Base-by-base conservation (phyloP, 2,888 invertebrate species). In the Cantharis rustica region DNA sequence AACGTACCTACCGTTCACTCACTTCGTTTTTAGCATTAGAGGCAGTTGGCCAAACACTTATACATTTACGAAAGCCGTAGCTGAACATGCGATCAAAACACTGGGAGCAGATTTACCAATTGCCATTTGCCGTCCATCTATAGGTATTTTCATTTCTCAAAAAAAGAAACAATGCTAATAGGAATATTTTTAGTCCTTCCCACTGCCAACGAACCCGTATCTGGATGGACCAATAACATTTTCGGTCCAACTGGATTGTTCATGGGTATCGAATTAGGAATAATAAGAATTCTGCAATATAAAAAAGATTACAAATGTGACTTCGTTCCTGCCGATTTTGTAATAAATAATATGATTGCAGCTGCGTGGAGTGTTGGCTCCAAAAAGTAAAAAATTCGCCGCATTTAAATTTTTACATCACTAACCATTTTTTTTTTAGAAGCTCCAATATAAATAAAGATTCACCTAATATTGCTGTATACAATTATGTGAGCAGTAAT, bases 61-160 rank as follows among this genome's bases (percentile, higher is more conserved):
- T 86, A 90, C 93, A 0, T 93, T 91, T 84, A 93, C 94, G 0
- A 95, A 95, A 87, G 92, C 93, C 9, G 84, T 94, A 16, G 93
- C 92, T 0, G 95, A 95, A 84, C 90, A 91, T 71, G 83, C 91
- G 2, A 87, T 95, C 1, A 85, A 90, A 27, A 89, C 88, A 74
- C 90, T 92, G 83, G 88, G 90, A 0, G 82, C 85, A 3, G 88
- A 88, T 15, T 84, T 95, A 10, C 94, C 95, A 0, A 84, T 92
- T 0, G 91, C 91, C 76, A 91, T 95, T 68, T 90, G 94, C 61
- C 87, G 95, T 75, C 95, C 95, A 0, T 92, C 94, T 5, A 92
- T 93, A 79, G 90, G 89, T 88, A 83, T 20, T 20, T 20, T 20
- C 7, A 5, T 9, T 23, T 1, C 9, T 9, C 9, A n/a, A 9